Conservation (phyloP, 2,888 invertebrate species). For the Oegoconia quadripuncta region DNA sequence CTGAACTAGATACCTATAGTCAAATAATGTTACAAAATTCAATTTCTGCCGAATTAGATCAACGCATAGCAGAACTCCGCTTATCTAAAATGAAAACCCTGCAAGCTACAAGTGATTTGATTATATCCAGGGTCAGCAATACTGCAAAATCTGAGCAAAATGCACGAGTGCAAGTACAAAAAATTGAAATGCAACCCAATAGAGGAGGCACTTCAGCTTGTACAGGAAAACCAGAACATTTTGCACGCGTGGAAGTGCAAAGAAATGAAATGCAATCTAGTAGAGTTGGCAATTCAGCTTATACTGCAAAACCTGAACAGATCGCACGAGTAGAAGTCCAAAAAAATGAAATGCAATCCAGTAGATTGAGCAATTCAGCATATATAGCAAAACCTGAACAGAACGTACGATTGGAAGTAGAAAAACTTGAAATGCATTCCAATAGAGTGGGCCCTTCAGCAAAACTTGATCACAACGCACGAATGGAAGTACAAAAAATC, state of each 20-base stretch:
- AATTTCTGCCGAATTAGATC: conserved; percentile 17
- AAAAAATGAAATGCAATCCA: too few species aligned
- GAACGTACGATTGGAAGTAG: too few species aligned
- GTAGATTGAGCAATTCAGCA: too few species aligned
- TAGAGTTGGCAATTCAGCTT: neutral
- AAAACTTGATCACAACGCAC: too few species aligned
- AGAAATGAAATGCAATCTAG: too few species aligned
- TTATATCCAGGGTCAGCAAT: too few species aligned
- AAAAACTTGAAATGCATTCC: conserved; percentile 13
- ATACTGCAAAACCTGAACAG: conserved; percentile 2
- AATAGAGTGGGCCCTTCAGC: too few species aligned
- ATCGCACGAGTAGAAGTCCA: conserved; percentile 1
- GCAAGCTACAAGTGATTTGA: conserved; percentile 13
- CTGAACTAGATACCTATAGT: conserved; percentile 5
- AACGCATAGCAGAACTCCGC: conserved; percentile 21
- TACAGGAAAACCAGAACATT: too few species aligned
- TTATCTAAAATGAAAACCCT: conserved; percentile 14
- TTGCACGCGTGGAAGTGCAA: too few species aligned
- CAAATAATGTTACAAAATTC: conserved; percentile 1
- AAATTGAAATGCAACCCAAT: conserved; percentile 9
- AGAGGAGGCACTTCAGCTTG: too few species aligned
- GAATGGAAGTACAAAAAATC: conserved; percentile 10
- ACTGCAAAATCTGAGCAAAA: too few species aligned
- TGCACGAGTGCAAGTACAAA: conserved; percentile 11
- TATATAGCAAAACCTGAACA: too few species aligned